Evolutionary conservation across 2,888 invertebrate species (phyloP).

Genomic region (Meteorus cinctellus): DNA sequence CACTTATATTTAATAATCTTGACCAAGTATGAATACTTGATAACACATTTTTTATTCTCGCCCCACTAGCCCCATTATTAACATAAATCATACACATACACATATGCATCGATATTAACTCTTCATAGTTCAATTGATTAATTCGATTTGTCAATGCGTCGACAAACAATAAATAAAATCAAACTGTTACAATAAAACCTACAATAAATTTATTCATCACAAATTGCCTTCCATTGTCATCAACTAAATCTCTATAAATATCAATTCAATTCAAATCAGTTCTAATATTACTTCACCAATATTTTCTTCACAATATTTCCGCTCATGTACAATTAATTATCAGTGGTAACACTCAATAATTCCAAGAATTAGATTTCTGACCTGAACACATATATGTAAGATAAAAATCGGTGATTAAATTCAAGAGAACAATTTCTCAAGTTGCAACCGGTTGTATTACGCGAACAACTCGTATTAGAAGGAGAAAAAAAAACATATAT

Average conservation of each 20-base stretch:
- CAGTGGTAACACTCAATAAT: background rate
- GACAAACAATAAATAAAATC: background rate
- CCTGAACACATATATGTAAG: conserved; percentile 23
- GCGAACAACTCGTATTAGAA: conserved; percentile 23
- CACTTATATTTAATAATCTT: background rate
- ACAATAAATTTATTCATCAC: background rate
- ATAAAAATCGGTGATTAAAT: conserved; percentile 30
- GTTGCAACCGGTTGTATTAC: conserved; percentile 10
- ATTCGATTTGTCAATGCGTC: background rate
- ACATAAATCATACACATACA: no score
- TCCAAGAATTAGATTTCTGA: background rate
- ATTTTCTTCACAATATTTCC: conserved; percentile 35
- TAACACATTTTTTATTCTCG: background rate
- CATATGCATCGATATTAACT: no score
- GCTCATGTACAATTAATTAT: conserved; percentile 23
- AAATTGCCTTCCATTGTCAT: background rate
- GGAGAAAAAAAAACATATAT: conserved; percentile 5
- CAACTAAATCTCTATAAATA: background rate
- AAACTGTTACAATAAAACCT: background rate
- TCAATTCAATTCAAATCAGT: background rate
- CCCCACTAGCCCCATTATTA: background rate
- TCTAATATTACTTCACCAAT: no score
- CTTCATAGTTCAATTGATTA: background rate
- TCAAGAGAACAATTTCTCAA: conserved; percentile 23
- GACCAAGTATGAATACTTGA: background rate